Evolutionary conservation across 1,140 invertebrate genomes (phyloP).

Genomic region (Wasmannia auropunctata): DNA sequence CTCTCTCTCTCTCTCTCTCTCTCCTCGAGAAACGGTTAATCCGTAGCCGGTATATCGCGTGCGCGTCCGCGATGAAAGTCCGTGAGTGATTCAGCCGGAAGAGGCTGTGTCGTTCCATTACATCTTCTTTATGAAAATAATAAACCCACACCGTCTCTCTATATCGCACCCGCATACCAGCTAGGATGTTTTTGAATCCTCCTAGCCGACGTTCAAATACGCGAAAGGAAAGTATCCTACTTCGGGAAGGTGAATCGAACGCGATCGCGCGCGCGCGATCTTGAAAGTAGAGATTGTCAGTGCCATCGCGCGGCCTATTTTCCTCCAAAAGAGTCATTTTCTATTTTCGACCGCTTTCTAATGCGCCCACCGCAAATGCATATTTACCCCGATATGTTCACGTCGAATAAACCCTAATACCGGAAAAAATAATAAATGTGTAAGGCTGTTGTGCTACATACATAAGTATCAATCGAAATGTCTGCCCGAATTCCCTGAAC

Average conservation of each 20-base stretch:
- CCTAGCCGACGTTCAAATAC: slow-evolving; percentile 20
- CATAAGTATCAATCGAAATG: not conserved
- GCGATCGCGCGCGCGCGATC: slow-evolving; percentile 24
- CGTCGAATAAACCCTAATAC: not conserved
- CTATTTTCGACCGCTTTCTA: slow-evolving; percentile 41
- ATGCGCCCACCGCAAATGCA: not conserved
- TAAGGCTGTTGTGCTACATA: not conserved
- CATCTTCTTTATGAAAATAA: slow-evolving; percentile 30
- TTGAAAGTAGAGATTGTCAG: slow-evolving; percentile 44
- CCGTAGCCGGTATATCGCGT: not conserved
- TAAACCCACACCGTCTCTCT: slow-evolving; percentile 16
- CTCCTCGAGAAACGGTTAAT: slow-evolving; percentile 34
- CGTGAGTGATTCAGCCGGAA: not conserved
- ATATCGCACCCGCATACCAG: not conserved
- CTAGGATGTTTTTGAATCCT: slow-evolving; percentile 16
- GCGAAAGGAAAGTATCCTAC: slow-evolving; percentile 54
- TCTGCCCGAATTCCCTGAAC: not conserved
- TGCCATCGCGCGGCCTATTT: slow-evolving; percentile 18
- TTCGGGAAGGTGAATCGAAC: slow-evolving; percentile 28
- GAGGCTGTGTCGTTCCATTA: not conserved
- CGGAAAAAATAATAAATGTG: not conserved
- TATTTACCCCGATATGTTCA: not conserved
- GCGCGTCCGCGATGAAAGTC: slow-evolving; percentile 29
- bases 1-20: too few relatives aligned
- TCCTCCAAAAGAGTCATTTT: slow-evolving; percentile 12